These are phyloP conservation scores for Chloroclysta siterata DNA, from an alignment of 2,888 invertebrate species.

Conservation along the genomic window DNA sequence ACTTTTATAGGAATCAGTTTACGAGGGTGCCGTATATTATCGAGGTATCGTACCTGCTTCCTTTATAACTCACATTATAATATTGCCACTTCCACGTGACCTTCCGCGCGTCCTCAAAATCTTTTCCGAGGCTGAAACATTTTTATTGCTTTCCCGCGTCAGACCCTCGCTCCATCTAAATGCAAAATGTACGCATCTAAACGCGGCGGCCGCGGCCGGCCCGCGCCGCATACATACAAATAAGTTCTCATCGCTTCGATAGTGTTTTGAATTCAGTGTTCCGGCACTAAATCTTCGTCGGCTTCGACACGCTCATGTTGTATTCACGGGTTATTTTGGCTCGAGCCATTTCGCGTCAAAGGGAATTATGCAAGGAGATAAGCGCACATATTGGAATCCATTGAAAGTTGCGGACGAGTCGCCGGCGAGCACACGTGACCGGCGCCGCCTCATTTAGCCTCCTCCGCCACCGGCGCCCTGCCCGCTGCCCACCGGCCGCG, in stretches of 20 bases:
- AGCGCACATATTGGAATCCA: slow-evolving; percentile 48
- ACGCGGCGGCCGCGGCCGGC: slow-evolving; percentile 31
- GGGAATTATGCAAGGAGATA: slow-evolving; percentile 42
- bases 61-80: slow-evolving; percentile 40
- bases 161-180: slow-evolving; percentile 42
- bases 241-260: slow-evolving; percentile 46
- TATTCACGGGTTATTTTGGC: slow-evolving; percentile 49
- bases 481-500: not conserved
- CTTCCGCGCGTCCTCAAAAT: slow-evolving; percentile 34
- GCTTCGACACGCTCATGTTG: slow-evolving; percentile 47
- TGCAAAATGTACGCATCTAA: slow-evolving; percentile 39
- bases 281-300: slow-evolving; percentile 47
- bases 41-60: slow-evolving; percentile 30
- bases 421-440: slow-evolving; percentile 27
- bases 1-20: slow-evolving; percentile 33
- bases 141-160: slow-evolving; percentile 42
- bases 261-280: slow-evolving; percentile 49
- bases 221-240: slow-evolving; percentile 40
- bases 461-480: not conserved
- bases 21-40: slow-evolving; percentile 38
- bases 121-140: slow-evolving; percentile 37
- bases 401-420: slow-evolving; percentile 43
- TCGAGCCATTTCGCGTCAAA: slow-evolving; percentile 34
- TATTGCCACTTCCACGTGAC: slow-evolving; percentile 39
- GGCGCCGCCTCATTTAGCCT: slow-evolving; percentile 12